Evolutionary conservation across 2,888 invertebrate genomes (phyloP), one percentile per base, ranked within the genome.

Genomic region (Anoplius nigerrimus): DNA sequence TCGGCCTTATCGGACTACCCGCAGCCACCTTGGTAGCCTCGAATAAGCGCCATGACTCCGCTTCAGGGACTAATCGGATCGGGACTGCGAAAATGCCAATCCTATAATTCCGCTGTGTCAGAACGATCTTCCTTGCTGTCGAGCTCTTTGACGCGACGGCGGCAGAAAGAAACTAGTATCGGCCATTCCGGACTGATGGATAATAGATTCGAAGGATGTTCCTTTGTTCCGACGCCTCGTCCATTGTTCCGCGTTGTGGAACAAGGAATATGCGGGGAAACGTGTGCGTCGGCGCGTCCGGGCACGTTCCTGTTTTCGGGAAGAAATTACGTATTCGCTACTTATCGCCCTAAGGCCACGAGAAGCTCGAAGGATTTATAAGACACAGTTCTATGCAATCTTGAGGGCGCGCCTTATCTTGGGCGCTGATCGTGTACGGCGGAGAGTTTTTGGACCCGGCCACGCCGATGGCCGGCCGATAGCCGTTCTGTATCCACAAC

Each of bases 51-150:
- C 69, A 65, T 63, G 69, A 74, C 65, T 77, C 73, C 69, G 73
- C 72, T 64, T 67, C 65, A 62, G 20, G 69, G 66, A 59, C 71
- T 77, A 81, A 81, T 80, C 75, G 72, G 74, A 78, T 80, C 73
- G n/a, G 8, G 71, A 66, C 69, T 58, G 70, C 60, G 64, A 65
- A 67, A 69, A 77, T 69, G 71, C 21, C 69, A 73, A 66, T 70
- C 66, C 64, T 66, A 68, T 72, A 58, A 74, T 77, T 77, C 70
- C 62, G 21, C 56, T 46, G 4, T 11, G 6, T 8, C 13, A 27
- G 57, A 55, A 21, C 34, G 15, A n/a, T 22, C 16, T 11, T 22
- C 16, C 21, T 15, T 18, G 16, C 22, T 21, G 11, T 2, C 18
- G 0, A 16, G 2, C 34, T 22, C 24, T 53, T 62, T 20, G 11